phyloP scores from a whole-genome alignment of 1,140 invertebrate genomes.

The Drosophila equinoxialis region DNA sequence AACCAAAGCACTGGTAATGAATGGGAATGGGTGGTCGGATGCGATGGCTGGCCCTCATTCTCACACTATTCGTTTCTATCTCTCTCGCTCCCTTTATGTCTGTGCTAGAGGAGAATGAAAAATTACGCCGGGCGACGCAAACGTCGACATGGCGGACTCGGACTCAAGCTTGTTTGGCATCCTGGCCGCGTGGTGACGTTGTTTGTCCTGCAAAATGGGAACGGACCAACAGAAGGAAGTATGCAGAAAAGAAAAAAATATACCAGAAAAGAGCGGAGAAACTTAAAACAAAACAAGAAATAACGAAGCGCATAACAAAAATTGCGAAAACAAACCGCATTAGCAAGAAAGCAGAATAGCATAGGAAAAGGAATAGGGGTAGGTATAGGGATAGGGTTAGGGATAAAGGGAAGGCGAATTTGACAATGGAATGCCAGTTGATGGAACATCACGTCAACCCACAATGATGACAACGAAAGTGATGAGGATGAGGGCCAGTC shows the following conservation, averaged over 20 bases:
- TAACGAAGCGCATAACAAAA: conserved; percentile 74
- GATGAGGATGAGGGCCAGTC: conserved; percentile 39
- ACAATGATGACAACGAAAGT: conserved; percentile 68
- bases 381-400: conserved; percentile 1
- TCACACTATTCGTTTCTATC: conserved; percentile 31
- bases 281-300: conserved; percentile 74
- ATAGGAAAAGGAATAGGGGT: background rate
- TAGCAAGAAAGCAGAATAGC: conserved; percentile 44
- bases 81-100: conserved; percentile 16
- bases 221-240: conserved; percentile 19
- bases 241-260: conserved; percentile 21
- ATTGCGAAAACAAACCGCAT: conserved; percentile 74
- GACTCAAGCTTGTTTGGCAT: conserved; percentile 78
- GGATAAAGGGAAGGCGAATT: background rate
- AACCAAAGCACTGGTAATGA: conserved; percentile 71
- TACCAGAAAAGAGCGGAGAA: conserved; percentile 25
- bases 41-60: background rate
- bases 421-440: conserved; percentile 41
- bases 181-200: conserved; percentile 75
- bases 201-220: conserved; percentile 57
- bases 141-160: conserved; percentile 38
- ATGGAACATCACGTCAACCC: conserved; percentile 59
- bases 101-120: conserved; percentile 62
- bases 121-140: conserved; percentile 58
- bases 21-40: conserved; percentile 42